These are phyloP conservation scores for Petrocephalus zakoni DNA, from an alignment of 2,113 vertebrate species.

Conservation along the genomic window DNA sequence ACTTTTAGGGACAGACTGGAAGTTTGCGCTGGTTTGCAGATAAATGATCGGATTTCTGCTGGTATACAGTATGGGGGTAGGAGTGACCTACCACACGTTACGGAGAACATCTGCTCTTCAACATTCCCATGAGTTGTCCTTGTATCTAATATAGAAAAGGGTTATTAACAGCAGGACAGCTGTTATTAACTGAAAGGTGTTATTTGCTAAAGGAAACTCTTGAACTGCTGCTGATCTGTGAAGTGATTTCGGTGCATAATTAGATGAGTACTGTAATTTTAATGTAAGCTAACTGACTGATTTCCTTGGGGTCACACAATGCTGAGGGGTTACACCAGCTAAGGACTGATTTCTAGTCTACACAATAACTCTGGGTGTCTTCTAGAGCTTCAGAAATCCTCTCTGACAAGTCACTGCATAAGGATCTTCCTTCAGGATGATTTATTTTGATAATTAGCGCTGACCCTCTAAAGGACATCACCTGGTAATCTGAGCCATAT, in stretches of 20 bases:
- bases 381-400: not conserved
- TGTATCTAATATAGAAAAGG: not conserved
- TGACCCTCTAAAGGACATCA: not conserved
- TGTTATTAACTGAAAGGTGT: not conserved
- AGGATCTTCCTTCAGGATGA: not conserved
- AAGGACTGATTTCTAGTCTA: not conserved
- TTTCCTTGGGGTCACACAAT: not conserved
- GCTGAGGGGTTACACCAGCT: not conserved
- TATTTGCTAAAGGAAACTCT: not conserved
- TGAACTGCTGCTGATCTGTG: not conserved
- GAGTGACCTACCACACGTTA: not conserved
- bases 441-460: not conserved
- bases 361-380: not conserved
- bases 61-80: too few relatives aligned
- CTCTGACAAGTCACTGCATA: not conserved
- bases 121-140: not conserved
- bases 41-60: not conserved
- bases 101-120: not conserved
- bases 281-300: constrained; percentile 1
- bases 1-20: not conserved
- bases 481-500: not conserved
- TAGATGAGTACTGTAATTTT: not conserved
- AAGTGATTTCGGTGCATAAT: not conserved
- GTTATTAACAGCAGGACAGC: not conserved
- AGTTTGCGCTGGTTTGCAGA: not conserved